These are phyloP conservation scores for Ischnus inquisitorius DNA, from an alignment of 2,888 invertebrate species.

Conservation along the genomic window DNA sequence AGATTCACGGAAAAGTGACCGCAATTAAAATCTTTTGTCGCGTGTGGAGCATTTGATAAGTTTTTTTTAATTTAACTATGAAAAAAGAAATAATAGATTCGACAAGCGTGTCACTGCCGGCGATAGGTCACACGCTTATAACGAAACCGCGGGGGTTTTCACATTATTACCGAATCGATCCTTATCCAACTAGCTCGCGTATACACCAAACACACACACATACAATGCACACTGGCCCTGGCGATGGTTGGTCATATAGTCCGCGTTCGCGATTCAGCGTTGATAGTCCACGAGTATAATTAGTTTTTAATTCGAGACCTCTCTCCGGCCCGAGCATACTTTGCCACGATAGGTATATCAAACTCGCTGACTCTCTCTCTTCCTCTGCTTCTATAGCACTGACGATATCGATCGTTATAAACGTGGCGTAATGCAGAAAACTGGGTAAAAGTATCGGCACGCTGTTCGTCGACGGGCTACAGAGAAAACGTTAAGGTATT, in stretches of 20 bases:
- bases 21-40: neutral
- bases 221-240: constrained; percentile 36
- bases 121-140: constrained; percentile 41
- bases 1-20: too few species aligned
- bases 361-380: constrained; percentile 59
- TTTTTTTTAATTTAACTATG: neutral
- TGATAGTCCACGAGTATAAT: constrained; percentile 66
- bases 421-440: constrained; percentile 71
- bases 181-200: constrained; percentile 59
- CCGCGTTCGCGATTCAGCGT: constrained; percentile 65
- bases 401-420: constrained; percentile 67
- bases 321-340: constrained; percentile 63
- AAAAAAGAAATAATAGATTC: constrained; percentile 15
- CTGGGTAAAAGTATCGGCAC: constrained; percentile 71
- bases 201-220: constrained; percentile 18
- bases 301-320: constrained; percentile 69
- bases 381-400: constrained; percentile 56
- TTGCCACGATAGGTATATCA: constrained; percentile 64
- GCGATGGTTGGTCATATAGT: constrained; percentile 38
- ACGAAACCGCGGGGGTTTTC: constrained; percentile 38
- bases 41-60: too few species aligned
- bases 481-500: constrained; percentile 24
- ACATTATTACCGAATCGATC: constrained; percentile 68
- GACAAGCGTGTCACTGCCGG: constrained; percentile 43
- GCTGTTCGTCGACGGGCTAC: constrained; percentile 47